A percentile compares a stretch with the other conserved stretches of the same genome.
These are phyloP conservation scores for Aphelinus certus DNA, from an alignment of 1,140 invertebrate genomes.

Conservation along the genomic window DNA sequence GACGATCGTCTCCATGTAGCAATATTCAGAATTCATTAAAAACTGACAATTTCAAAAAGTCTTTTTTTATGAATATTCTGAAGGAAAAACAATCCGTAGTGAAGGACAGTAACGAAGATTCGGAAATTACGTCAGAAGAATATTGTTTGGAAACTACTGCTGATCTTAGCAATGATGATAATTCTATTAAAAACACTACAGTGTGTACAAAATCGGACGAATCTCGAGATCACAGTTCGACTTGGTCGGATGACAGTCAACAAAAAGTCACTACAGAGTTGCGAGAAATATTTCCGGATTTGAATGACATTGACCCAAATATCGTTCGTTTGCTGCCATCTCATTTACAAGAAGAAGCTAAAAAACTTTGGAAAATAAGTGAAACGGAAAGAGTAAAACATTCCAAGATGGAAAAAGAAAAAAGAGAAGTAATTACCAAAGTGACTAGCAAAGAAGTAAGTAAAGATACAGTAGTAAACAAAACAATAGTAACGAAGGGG, in stretches of 20 bases:
- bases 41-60: conserved; percentile 52
- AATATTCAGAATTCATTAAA: conserved; percentile 43
- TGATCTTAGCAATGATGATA: no score
- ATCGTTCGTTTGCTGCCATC: conserved; percentile 59
- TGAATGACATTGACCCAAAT: conserved; percentile 60
- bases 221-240: no score
- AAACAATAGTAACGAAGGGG: neutral
- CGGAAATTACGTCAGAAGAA: no score
- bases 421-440: no score
- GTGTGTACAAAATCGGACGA: no score
- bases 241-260: no score
- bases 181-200: no score
- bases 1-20: conserved; percentile 31
- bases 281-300: conserved; percentile 65
- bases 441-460: conserved; percentile 40
- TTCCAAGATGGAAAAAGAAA: no score
- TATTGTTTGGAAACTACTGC: no score
- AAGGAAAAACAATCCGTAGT: conserved; percentile 40
- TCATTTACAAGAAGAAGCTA: conserved; percentile 58
- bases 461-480: conserved; percentile 11
- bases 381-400: conserved; percentile 20
- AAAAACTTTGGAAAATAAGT: conserved; percentile 42
- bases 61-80: conserved; percentile 58
- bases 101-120: no score
- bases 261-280: conserved; percentile 31